Evolutionary conservation across 2,797 vertebrate species (phyloP).

Genomic region (Tragopan temminckii): DNA sequence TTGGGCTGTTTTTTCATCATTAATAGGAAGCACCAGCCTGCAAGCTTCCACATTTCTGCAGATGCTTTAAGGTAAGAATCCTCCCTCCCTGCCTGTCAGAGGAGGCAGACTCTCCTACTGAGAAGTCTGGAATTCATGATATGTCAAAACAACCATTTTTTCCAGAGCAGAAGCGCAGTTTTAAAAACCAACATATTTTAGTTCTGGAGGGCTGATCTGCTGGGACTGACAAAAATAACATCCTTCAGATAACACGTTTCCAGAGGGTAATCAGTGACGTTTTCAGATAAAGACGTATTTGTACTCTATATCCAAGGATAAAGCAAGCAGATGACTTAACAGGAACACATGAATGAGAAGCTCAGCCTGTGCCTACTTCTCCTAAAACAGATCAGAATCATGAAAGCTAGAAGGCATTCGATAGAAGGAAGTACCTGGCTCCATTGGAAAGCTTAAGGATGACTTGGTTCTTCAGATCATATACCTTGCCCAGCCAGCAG

Average conservation of each 20-base stretch:
- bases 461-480: slow-evolving; percentile 97
- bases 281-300: not conserved
- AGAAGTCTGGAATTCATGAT: not conserved
- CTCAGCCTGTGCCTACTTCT: not conserved
- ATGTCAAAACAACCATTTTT: not conserved
- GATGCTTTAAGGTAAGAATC: not conserved
- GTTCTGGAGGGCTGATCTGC: not conserved
- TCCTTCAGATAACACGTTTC: not conserved
- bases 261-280: not conserved
- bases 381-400: not conserved
- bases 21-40: not conserved
- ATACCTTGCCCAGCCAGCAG: slow-evolving; percentile 98
- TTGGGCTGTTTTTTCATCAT: not conserved
- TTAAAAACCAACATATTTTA: not conserved
- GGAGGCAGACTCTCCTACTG: not conserved
- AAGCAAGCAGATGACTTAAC: not conserved
- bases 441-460: slow-evolving; percentile 97
- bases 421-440: slow-evolving; percentile 86
- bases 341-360: not conserved
- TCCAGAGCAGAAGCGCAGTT: not conserved
- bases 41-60: not conserved
- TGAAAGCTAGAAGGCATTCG: not conserved
- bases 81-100: not conserved
- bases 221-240: not conserved
- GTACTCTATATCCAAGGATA: not conserved